Conservation (phyloP, 2,888 invertebrate species). For the Amiota mariae region DNA sequence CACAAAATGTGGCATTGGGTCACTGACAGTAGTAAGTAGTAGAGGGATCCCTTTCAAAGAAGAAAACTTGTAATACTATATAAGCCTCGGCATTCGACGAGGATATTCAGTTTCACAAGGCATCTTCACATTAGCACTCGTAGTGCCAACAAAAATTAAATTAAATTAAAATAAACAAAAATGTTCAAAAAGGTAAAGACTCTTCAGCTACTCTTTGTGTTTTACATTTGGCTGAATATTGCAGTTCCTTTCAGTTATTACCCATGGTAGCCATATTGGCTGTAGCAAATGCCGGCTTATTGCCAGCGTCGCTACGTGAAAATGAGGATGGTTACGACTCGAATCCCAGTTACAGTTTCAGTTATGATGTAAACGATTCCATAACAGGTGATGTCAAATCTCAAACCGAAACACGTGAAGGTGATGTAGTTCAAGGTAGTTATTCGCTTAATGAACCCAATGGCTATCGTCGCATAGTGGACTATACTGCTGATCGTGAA, state of each 20-base stretch:
- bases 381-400: constrained; percentile 75
- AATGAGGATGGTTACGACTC: constrained; percentile 63
- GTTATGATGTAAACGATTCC: constrained; percentile 74
- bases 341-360: constrained; percentile 74
- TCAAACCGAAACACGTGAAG: constrained; percentile 75
- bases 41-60: no score
- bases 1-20: constrained; percentile 58
- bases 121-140: not conserved
- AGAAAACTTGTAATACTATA: constrained; percentile 51
- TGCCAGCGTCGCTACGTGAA: constrained; percentile 49
- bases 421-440: constrained; percentile 75
- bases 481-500: constrained; percentile 75
- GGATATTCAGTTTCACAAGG: not conserved
- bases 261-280: constrained; percentile 54
- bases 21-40: constrained; percentile 27
- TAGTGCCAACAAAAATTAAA: constrained; percentile 1
- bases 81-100: constrained; percentile 33
- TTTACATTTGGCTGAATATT: not conserved
- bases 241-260: constrained; percentile 45
- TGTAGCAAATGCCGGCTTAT: constrained; percentile 56
- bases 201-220: constrained; percentile 15
- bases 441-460: constrained; percentile 76
- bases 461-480: constrained; percentile 75
- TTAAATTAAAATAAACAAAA: not conserved
- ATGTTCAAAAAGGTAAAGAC: constrained; percentile 18